These are phyloP conservation scores for Rhinolophus sinicus DNA, from an alignment of 2,113 vertebrate genomes.

Conservation along the genomic window DNA sequence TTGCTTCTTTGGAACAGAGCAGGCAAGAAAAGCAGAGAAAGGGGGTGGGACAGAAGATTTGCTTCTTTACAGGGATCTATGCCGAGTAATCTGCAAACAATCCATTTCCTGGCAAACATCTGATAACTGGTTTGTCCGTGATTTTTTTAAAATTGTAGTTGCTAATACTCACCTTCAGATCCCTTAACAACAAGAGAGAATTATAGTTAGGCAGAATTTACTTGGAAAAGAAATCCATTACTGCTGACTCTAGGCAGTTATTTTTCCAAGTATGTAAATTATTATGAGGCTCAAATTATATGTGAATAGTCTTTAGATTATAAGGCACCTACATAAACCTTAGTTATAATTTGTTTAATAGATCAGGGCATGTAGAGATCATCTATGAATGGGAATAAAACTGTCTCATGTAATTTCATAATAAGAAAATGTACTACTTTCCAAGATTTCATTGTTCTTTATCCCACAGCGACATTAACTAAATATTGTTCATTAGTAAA, in stretches of 20 bases:
- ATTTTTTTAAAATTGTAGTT: neutral
- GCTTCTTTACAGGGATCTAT: neutral
- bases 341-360: neutral
- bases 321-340: neutral
- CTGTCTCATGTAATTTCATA: neutral
- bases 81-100: conserved; percentile 59
- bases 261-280: conserved; percentile 43
- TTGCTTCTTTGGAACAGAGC: conserved; percentile 37
- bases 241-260: neutral
- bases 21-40: neutral
- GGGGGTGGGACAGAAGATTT: neutral
- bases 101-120: conserved; percentile 53
- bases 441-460: neutral
- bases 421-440: neutral
- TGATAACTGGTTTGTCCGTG: conserved; percentile 23
- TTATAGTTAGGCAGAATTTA: conserved; percentile 43
- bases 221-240: conserved; percentile 30
- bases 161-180: conserved; percentile 37
- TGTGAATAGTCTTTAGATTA: neutral
- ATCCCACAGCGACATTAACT: neutral
- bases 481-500: conserved; percentile 2
- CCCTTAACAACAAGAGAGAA: conserved; percentile 41
- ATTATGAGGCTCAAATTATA: neutral
- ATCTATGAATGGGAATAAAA: neutral
- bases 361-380: neutral